Percentiles rank a stretch among this genome's conserved stretches.
These are phyloP conservation scores for Aphis craccivora DNA, from an alignment of 1,140 invertebrate genomes.

Conservation along the genomic window DNA sequence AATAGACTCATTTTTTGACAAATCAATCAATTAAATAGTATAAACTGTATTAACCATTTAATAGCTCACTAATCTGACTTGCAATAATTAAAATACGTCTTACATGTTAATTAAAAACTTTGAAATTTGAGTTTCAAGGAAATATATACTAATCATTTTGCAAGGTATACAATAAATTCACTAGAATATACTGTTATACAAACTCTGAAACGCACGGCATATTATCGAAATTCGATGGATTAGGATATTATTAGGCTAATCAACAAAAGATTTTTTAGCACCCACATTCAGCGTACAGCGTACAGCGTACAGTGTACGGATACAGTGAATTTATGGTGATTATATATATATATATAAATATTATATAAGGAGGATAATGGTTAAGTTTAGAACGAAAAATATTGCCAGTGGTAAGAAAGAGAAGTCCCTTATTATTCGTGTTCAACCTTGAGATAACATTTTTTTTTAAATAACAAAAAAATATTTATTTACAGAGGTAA, in stretches of 20 bases:
- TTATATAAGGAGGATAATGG: background rate
- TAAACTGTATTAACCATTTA: background rate
- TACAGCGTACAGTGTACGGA: too few species aligned
- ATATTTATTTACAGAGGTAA: too few species aligned
- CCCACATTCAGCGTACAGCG: too few species aligned
- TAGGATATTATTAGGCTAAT: too few species aligned
- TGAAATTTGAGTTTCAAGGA: background rate
- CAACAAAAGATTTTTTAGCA: too few species aligned
- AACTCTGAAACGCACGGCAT: background rate
- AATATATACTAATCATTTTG: background rate
- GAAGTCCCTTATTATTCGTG: background rate
- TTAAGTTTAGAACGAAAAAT: background rate
- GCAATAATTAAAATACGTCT: background rate
- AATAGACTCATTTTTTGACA: background rate
- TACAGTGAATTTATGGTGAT: too few species aligned
- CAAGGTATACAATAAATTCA: background rate
- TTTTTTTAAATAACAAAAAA: background rate
- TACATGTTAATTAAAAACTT: background rate
- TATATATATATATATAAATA: background rate
- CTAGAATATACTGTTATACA: background rate
- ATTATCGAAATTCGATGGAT: background rate
- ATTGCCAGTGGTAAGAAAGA: background rate
- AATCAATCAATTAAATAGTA: background rate
- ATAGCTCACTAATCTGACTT: background rate
- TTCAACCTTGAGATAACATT: background rate